phyloP scores from a whole-genome alignment of 2,797 vertebrate species.

The Delichon dasypus region DNA sequence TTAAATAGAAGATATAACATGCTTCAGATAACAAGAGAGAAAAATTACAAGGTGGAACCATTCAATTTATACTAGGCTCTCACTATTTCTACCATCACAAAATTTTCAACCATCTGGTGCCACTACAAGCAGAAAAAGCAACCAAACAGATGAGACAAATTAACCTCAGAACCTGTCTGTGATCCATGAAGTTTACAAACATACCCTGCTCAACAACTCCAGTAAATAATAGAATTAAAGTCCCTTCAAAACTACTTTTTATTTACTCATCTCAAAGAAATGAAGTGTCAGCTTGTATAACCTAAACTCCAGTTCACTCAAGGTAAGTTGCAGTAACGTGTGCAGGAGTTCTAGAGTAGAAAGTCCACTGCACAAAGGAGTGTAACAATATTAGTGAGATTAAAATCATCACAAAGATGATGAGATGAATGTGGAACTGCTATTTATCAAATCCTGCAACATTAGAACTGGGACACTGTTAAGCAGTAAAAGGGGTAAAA shows the following conservation, averaged over 20 bases:
- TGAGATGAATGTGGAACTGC: neutral
- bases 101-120: neutral
- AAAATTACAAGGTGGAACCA: conserved; percentile 1
- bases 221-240: neutral
- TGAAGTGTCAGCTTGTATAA: neutral
- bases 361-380: neutral
- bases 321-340: neutral
- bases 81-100: neutral
- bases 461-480: neutral
- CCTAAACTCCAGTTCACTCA: neutral
- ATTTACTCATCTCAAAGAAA: neutral
- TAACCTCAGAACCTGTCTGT: neutral
- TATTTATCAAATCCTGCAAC: neutral
- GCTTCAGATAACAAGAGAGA: conserved; percentile 23
- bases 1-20: neutral
- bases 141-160: neutral
- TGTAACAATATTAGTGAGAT: neutral
- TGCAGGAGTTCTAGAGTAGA: neutral
- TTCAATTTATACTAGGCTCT: neutral
- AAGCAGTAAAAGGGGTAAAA: neutral
- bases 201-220: neutral
- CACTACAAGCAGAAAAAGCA: neutral
- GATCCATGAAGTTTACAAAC: neutral
- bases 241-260: neutral
- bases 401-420: neutral